Percentiles rank a stretch among this genome's conserved stretches.
These are phyloP conservation scores for Acanthopagrus latus DNA, from an alignment of 2,797 vertebrate genomes.

Conservation along the genomic window DNA sequence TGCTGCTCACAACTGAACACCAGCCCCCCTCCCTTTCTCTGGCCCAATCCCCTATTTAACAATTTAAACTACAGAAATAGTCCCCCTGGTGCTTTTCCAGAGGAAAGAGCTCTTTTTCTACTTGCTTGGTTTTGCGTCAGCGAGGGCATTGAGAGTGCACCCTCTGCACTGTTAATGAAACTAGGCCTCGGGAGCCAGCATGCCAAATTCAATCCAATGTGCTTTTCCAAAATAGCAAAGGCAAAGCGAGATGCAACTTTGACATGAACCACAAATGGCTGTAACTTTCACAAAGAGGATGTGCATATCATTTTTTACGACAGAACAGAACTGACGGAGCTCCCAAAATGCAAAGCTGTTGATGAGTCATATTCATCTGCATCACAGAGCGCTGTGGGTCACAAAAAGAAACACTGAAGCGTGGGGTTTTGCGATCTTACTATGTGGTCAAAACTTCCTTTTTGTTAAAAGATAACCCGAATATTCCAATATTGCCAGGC, in stretches of 20 bases:
- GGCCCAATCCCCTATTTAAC: constrained; percentile 74
- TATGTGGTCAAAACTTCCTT: constrained; percentile 48
- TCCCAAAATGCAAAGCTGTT: constrained; percentile 28
- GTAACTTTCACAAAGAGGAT: constrained; percentile 59
- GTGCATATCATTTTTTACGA: constrained; percentile 53
- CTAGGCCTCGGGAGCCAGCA: constrained; percentile 52
- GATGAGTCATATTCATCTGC: constrained; percentile 51
- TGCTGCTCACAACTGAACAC: constrained; percentile 70
- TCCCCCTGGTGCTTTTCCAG: constrained; percentile 79
- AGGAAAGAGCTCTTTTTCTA: constrained; percentile 77
- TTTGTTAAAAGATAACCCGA: constrained; percentile 50
- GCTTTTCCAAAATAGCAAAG: constrained; percentile 57
- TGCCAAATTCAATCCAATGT: constrained; percentile 58
- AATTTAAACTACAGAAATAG: constrained; percentile 83
- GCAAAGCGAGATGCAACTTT: constrained; percentile 59
- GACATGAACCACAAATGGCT: constrained; percentile 59
- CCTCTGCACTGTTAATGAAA: constrained; percentile 68
- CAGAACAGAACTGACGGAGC: constrained; percentile 29
- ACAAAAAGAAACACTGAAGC: constrained; percentile 29
- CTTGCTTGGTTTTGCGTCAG: constrained; percentile 80
- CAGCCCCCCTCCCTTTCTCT: constrained; percentile 39
- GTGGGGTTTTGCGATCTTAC: constrained; percentile 30
- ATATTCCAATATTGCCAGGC: constrained; percentile 34
- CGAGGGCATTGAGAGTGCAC: constrained; percentile 79
- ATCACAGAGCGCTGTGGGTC: constrained; percentile 47